A percentile compares a stretch with the other conserved stretches of the same genome.
Evolutionary conservation across 2,888 invertebrate genomes (phyloP).

Genomic region (Itoplectis maculator): DNA sequence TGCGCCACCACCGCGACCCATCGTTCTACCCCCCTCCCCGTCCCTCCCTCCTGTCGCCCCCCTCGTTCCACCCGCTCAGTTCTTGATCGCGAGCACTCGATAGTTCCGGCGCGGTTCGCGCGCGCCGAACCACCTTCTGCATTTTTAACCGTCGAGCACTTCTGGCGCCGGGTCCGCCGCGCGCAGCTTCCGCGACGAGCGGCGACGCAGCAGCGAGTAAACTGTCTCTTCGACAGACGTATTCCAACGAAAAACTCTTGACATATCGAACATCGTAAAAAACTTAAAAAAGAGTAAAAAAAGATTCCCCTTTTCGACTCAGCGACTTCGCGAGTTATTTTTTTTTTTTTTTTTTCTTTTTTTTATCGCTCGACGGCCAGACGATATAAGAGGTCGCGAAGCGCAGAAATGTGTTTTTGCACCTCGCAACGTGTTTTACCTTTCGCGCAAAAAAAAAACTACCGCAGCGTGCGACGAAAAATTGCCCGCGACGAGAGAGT

Average conservation of each 20-base stretch:
- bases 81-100: constrained; percentile 26
- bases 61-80: not conserved
- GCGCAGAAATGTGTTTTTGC: not conserved
- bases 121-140: constrained; percentile 28
- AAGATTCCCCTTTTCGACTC: too few relatives aligned
- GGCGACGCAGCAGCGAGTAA: not conserved
- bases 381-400: not conserved
- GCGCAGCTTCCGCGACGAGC: not conserved
- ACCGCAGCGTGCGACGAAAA: constrained; percentile 6
- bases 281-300: too few relatives aligned
- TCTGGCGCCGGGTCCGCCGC: not conserved
- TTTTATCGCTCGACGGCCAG: too few relatives aligned
- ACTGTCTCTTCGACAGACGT: not conserved
- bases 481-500: not conserved
- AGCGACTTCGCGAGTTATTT: too few relatives aligned
- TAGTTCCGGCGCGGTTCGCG: constrained; percentile 20
- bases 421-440: too few relatives aligned
- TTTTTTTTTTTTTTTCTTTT: too few relatives aligned
- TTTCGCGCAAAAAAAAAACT: not conserved
- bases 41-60: not conserved
- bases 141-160: constrained; percentile 17
- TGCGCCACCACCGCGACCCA: constrained; percentile 9
- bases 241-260: not conserved
- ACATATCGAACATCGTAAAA: not conserved
- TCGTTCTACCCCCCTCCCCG: not conserved